Evolutionary conservation across 1,140 invertebrate species (phyloP).

Genomic region (Chironomus striatipennis): DNA sequence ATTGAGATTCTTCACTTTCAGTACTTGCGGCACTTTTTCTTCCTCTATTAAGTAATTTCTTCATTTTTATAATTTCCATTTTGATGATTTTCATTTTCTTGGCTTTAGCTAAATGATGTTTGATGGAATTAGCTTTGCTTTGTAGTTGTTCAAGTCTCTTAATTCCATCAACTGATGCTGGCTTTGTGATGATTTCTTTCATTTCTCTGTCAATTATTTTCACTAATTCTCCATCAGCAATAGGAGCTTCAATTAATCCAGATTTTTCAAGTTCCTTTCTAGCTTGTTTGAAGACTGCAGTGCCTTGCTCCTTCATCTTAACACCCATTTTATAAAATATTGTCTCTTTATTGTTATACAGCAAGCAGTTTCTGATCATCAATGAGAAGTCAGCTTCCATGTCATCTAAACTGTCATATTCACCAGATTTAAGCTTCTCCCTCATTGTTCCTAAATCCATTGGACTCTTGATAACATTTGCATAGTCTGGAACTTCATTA

Average conservation of each 20-base stretch:
- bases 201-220: conserved; percentile 45
- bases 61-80: conserved; percentile 42
- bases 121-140: conserved; percentile 44
- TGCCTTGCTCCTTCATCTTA: conserved; percentile 79
- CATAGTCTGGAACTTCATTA: conserved; percentile 86
- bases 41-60: conserved; percentile 32
- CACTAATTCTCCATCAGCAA: conserved; percentile 41
- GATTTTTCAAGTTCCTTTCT: conserved; percentile 62
- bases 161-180: conserved; percentile 41
- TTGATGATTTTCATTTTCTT: conserved; percentile 47
- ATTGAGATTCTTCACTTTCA: conserved; percentile 32
- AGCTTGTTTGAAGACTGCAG: conserved; percentile 64
- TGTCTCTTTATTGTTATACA: conserved; percentile 91
- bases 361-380: conserved; percentile 91
- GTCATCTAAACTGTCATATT: conserved; percentile 67
- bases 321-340: conserved; percentile 74
- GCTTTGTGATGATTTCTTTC: conserved; percentile 37
- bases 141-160: conserved; percentile 46
- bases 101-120: conserved; percentile 43
- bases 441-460: conserved; percentile 95
- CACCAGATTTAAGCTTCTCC: conserved; percentile 63
- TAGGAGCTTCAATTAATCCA: conserved; percentile 41
- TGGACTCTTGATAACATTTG: conserved; percentile 82
- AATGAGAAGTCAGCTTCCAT: conserved; percentile 86
- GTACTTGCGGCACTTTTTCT: conserved; percentile 29